Percentiles rank a stretch among this genome's conserved stretches.
These are phyloP conservation scores for Aporophyla lueneburgensis DNA, from an alignment of 2,888 invertebrate species.

Conservation along the genomic window DNA sequence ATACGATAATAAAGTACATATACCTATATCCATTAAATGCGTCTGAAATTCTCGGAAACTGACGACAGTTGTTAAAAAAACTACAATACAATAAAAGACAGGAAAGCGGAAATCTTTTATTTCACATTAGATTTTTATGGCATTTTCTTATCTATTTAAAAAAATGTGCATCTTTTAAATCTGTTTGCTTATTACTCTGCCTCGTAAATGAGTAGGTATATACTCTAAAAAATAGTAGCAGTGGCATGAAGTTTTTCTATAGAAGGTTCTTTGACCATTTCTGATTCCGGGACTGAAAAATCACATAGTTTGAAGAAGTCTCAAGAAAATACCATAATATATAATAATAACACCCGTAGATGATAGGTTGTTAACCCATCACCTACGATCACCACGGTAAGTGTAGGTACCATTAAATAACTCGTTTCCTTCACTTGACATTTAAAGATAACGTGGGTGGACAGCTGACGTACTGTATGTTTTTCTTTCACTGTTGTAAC, in stretches of 20 bases:
- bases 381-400: constrained; percentile 19
- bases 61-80: neutral
- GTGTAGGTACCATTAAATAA: constrained; percentile 45
- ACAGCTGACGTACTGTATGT: constrained; percentile 52
- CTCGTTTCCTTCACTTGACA: constrained; percentile 58
- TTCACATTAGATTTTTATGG: neutral
- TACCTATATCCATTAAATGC: neutral
- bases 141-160: neutral
- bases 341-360: constrained; percentile 30
- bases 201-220: too few relatives aligned
- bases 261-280: neutral
- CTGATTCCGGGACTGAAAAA: neutral
- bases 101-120: neutral
- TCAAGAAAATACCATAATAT: constrained; percentile 28
- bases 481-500: constrained; percentile 49
- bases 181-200: neutral
- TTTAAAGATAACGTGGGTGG: constrained; percentile 52
- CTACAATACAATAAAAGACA: neutral
- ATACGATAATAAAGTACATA: constrained; percentile 1
- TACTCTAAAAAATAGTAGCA: too few relatives aligned
- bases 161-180: neutral
- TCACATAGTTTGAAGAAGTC: constrained; percentile 10
- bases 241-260: neutral
- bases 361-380: constrained; percentile 46
- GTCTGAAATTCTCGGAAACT: too few relatives aligned